phyloP scores from a whole-genome alignment of 2,797 vertebrate genomes.

The Poliocrania exsul region DNA sequence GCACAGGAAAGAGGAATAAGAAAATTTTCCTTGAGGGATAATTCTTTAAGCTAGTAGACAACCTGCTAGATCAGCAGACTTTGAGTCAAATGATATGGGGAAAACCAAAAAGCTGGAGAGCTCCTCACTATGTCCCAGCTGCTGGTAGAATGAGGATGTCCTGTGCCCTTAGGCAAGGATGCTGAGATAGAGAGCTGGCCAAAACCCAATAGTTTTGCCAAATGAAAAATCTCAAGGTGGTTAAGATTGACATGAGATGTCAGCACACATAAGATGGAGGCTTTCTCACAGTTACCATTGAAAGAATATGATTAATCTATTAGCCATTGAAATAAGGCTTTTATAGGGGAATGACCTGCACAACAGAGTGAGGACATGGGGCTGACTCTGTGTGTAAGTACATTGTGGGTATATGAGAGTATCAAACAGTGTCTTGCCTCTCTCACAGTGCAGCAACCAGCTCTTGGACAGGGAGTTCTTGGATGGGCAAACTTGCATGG shows the following conservation, averaged over 20 bases:
- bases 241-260: not conserved
- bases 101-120: not conserved
- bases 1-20: not conserved
- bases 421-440: accelerated
- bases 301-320: not conserved
- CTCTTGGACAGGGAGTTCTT: not conserved
- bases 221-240: not conserved
- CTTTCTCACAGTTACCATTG: not conserved
- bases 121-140: not conserved
- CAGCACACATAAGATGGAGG: not conserved
- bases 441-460: accelerated
- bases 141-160: not conserved
- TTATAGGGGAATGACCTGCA: not conserved
- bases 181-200: not conserved
- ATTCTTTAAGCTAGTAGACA: not conserved
- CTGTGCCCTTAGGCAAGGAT: not conserved
- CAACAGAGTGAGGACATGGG: not conserved
- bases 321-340: not conserved
- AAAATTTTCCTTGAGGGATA: not conserved
- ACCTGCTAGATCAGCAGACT: not conserved
- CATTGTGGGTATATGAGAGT: not conserved
- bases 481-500: not conserved
- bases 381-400: not conserved
- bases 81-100: not conserved
- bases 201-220: not conserved